A percentile compares a stretch with the other conserved stretches of the same genome.
Evolutionary conservation across 2,113 vertebrate genomes (phyloP).

Genomic region (Macrotus californicus): DNA sequence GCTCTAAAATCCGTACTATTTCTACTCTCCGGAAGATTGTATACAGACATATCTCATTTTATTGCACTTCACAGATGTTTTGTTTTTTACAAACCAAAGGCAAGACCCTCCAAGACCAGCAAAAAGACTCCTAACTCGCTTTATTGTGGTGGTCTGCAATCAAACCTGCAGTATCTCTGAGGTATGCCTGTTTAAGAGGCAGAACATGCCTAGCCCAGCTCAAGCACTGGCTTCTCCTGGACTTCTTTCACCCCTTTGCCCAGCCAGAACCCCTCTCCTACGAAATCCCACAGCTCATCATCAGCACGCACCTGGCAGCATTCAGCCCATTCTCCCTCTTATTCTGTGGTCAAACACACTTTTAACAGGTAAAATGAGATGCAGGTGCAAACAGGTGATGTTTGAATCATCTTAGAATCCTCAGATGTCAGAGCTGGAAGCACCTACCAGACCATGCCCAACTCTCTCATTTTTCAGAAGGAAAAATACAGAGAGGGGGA

Average conservation of each 20-base stretch:
- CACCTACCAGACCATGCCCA: neutral
- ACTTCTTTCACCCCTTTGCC: neutral
- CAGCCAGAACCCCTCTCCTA: neutral
- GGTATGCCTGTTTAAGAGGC: neutral
- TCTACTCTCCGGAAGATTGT: neutral
- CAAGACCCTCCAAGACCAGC: neutral
- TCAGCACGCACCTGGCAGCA: neutral
- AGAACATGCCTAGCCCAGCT: neutral
- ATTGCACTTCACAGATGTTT: neutral
- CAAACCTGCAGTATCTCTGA: neutral
- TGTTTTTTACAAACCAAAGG: neutral
- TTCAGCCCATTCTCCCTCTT: neutral
- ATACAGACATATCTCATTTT: neutral
- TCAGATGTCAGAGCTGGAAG: conserved; percentile 28
- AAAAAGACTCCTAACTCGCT: neutral
- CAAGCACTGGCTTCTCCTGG: neutral
- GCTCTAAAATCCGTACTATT: neutral
- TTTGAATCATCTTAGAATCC: neutral
- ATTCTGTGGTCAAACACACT: neutral
- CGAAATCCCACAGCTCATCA: neutral
- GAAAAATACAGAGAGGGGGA: neutral
- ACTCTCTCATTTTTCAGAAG: neutral
- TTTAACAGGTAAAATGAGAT: conserved; percentile 20
- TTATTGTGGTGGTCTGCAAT: neutral
- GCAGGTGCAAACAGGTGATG: neutral